These are phyloP conservation scores for Drosophila siamana DNA, from an alignment of 2,888 invertebrate genomes.

Conservation along the genomic window DNA sequence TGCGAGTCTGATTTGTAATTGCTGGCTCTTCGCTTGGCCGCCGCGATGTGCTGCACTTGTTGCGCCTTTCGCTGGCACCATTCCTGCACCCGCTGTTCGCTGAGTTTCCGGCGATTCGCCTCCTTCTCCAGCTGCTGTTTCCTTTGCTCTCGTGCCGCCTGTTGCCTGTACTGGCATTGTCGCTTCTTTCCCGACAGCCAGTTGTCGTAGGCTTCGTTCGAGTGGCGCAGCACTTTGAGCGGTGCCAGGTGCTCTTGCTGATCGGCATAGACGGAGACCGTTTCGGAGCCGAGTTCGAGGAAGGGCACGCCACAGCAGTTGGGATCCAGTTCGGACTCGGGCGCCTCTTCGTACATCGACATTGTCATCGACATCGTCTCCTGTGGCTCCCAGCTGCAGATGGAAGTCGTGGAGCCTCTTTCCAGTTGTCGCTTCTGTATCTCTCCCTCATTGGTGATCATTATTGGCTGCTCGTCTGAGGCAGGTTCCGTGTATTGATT, in stretches of 20 bases:
- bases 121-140: constrained; percentile 57
- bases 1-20: constrained; percentile 10
- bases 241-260: constrained; percentile 38
- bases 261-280: constrained; percentile 40
- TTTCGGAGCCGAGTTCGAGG: constrained; percentile 78
- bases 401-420: constrained; percentile 60
- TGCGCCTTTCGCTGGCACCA: constrained; percentile 76
- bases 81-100: constrained; percentile 68
- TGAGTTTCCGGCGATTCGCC: constrained; percentile 36
- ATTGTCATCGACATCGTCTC: constrained; percentile 26
- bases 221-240: constrained; percentile 47
- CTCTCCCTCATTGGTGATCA: neutral
- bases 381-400: constrained; percentile 74
- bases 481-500: neutral
- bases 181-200: constrained; percentile 83
- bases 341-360: constrained; percentile 19
- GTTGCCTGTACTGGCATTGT: constrained; percentile 57
- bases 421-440: constrained; percentile 15
- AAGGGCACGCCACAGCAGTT: constrained; percentile 71
- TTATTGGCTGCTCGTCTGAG: neutral
- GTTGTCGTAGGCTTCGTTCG: constrained; percentile 80
- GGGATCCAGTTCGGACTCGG: constrained; percentile 26
- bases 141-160: constrained; percentile 54
- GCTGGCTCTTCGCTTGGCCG: neutral
- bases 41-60: constrained; percentile 14